These are phyloP conservation scores for Anthoscopus minutus DNA, from an alignment of 2,113 vertebrate genomes.

Conservation along the genomic window DNA sequence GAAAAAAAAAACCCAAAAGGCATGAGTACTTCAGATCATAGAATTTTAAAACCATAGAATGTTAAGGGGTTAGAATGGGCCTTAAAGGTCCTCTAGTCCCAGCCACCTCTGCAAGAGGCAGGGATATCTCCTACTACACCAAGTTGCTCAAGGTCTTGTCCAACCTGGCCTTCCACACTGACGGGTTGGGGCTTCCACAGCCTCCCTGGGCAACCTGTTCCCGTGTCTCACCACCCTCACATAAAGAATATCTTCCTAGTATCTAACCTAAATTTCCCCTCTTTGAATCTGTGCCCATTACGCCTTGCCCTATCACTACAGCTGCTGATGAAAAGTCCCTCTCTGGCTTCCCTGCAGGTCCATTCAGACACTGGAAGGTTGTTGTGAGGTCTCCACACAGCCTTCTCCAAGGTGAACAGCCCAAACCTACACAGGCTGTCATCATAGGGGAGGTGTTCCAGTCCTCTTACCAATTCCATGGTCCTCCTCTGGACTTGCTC, in stretches of 20 bases:
- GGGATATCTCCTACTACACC: neutral
- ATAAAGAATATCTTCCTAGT: neutral
- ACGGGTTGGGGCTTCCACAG: neutral
- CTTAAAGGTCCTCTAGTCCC: neutral
- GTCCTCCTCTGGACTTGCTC: neutral
- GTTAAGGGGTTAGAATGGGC: neutral
- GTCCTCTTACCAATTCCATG: neutral
- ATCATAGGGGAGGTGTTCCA: rapidly evolving
- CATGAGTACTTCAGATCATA: neutral
- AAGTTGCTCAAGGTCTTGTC: neutral
- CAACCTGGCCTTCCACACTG: neutral
- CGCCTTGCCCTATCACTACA: neutral
- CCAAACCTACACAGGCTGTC: neutral
- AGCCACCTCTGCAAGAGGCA: neutral
- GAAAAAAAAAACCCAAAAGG: too few relatives aligned
- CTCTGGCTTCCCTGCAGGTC: neutral
- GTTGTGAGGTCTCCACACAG: neutral
- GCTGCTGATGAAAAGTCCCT: neutral
- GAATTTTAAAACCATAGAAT: neutral
- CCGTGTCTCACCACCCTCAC: neutral
- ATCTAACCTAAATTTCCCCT: neutral
- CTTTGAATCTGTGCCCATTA: neutral
- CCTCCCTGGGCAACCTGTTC: neutral
- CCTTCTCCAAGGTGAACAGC: neutral
- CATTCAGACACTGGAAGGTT: neutral